These are phyloP conservation scores for Onthophagus taurus DNA, from an alignment of 1,140 invertebrate species.

Conservation along the genomic window DNA sequence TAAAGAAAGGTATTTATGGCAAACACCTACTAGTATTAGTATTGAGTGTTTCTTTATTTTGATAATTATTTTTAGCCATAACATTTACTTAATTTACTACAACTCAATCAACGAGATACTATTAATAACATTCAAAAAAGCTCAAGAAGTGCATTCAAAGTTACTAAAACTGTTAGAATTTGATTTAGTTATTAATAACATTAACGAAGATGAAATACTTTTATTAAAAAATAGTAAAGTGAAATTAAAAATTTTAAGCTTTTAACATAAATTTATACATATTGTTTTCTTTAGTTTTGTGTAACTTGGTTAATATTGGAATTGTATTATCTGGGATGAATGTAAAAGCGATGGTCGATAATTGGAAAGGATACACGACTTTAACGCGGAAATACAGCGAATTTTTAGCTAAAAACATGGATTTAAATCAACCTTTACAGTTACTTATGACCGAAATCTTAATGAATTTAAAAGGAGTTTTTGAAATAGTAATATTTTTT, in stretches of 20 bases:
- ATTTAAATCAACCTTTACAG: not conserved
- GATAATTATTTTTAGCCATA: slow-evolving; percentile 5
- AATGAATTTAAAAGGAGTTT: not conserved
- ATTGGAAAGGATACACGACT: not conserved
- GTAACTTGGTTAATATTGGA: not conserved
- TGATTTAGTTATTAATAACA: not conserved
- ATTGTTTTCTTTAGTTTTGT: not conserved
- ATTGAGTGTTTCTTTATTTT: too few species aligned
- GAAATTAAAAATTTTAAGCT: too few species aligned
- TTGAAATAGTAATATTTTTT: not conserved
- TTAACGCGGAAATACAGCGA: not conserved
- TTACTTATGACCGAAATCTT: not conserved
- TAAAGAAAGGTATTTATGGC: not conserved
- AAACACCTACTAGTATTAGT: too few species aligned
- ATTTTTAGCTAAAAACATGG: not conserved
- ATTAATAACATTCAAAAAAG: not conserved
- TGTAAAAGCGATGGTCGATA: slow-evolving; percentile 5
- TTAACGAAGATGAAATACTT: not conserved
- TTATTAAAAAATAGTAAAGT: not conserved
- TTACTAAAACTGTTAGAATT: not conserved
- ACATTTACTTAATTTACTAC: not conserved
- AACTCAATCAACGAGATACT: not conserved
- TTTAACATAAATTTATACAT: not conserved
- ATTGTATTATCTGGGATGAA: not conserved
- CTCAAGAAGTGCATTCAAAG: slow-evolving; percentile 3